Base-by-base conservation (phyloP, 35 echinoderm and acorn worm species). In the Apostichopus californicus region DNA sequence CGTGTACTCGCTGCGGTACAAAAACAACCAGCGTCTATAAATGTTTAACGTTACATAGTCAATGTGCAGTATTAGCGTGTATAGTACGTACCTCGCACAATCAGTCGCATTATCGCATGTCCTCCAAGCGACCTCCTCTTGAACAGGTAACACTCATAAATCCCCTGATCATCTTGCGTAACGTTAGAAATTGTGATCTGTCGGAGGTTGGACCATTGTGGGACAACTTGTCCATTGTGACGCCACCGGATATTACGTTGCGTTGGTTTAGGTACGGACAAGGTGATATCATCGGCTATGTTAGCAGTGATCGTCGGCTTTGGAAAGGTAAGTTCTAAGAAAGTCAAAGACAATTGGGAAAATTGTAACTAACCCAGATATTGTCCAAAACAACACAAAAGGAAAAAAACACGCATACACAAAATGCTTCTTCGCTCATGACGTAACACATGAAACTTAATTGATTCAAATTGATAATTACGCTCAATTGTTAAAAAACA, bases 61-160 rank as follows among this genome's bases (percentile, higher is more conserved):
- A 0, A 34, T 34, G 28, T 1, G 28, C 28, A 34, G 28, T 34
- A 34, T 34, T 2, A 34, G 28, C 28, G 28, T 34, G 28, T 34
- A 34, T 34, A 34, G 28, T 34, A 34, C 28, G 34, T 17, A 83
- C 80, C 80, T 83, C 80, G 34, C 9, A 83, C 80, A 53, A 83
- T 83, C 52, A 83, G 15, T 83, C 80, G 7, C 80, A 83, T 83
- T 14, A 83, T 54, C 18, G 25, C 80, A 9, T 83, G 80, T 17
- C 55, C 55, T 6, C 80, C 80, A 9, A 56, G 18, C 17, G 9
- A 7, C 8, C 80, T 46, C 55, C 46, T 55, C 13, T 18, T 34
- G 18, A 17, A 55, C 80, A 83, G 55, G 53, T 83, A 55, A 5
- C 25, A 83, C 8, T 83, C 80, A n/a, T 56, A 83, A 9, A 83